Evolutionary conservation across 2,113 vertebrate genomes (phyloP).

Genomic region (Chaetops frenatus): DNA sequence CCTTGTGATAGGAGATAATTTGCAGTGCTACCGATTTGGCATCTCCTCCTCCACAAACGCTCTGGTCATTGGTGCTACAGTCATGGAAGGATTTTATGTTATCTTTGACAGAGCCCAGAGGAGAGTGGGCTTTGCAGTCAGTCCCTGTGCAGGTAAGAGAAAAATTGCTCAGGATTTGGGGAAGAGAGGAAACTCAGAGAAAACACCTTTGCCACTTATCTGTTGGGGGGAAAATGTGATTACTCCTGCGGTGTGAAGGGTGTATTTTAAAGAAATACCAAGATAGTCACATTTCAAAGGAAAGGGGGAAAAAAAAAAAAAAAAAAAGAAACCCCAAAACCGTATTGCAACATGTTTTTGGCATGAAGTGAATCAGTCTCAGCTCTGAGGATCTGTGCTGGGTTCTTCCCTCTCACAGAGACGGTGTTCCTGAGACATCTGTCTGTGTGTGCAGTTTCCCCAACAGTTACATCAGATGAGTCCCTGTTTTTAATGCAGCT

Average conservation of each 20-base stretch:
- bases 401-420: neutral
- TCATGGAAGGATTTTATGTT: conserved; percentile 98
- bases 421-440: neutral
- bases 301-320: rapidly evolving
- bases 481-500: neutral
- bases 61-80: conserved; percentile 90
- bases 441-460: neutral
- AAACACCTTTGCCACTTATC: neutral
- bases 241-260: neutral
- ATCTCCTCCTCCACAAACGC: conserved; percentile 85
- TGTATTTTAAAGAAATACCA: neutral
- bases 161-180: neutral
- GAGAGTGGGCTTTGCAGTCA: conserved; percentile 89
- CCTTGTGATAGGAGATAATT: conserved; percentile 72
- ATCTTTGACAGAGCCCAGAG: conserved; percentile 85
- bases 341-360: neutral
- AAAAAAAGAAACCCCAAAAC: neutral
- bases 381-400: neutral
- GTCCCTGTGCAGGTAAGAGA: conserved; percentile 86
- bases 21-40: conserved; percentile 90
- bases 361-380: neutral
- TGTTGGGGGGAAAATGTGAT: neutral
- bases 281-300: neutral
- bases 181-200: neutral
- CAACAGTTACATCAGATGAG: neutral